Evolutionary conservation across 2,888 invertebrate species (phyloP).

Genomic region (Cremastinae sp.): DNA sequence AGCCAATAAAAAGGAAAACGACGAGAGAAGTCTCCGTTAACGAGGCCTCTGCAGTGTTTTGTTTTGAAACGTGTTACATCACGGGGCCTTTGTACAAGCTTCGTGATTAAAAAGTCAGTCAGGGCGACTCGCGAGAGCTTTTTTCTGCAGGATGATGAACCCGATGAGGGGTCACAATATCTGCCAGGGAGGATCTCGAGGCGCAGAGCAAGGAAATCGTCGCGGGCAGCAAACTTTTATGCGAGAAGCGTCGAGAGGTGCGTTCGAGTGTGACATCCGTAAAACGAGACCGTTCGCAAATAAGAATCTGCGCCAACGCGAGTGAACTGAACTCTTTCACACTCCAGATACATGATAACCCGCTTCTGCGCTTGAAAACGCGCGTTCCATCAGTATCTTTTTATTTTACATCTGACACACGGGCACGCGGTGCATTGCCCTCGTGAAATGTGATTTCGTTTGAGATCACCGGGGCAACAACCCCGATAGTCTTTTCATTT

Average conservation of each 20-base stretch:
- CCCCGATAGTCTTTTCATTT: constrained; percentile 7
- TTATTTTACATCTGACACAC: constrained; percentile 52
- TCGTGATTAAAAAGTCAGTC: constrained; percentile 76
- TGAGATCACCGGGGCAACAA: constrained; percentile 50
- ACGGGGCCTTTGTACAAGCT: constrained; percentile 70
- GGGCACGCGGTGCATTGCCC: constrained; percentile 34
- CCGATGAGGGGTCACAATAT: background rate
- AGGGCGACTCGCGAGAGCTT: constrained; percentile 56
- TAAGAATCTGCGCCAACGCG: too few species aligned
- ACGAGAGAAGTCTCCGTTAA: constrained; percentile 32
- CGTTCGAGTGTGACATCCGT: constrained; percentile 64
- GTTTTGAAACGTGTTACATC: constrained; percentile 65
- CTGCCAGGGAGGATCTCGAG: background rate
- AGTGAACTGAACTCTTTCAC: constrained; percentile 62
- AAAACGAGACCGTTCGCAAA: constrained; percentile 65
- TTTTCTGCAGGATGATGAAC: constrained; percentile 30
- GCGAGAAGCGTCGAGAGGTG: constrained; percentile 66
- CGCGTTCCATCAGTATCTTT: constrained; percentile 44
- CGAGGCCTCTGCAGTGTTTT: constrained; percentile 53
- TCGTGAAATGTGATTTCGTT: constrained; percentile 49
- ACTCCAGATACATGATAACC: constrained; percentile 29
- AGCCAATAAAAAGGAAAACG: constrained; percentile 11
- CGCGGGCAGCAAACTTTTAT: constrained; percentile 60
- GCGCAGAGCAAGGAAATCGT: constrained; percentile 60
- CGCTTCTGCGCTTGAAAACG: constrained; percentile 1